Conservation (phyloP, 2,888 invertebrate species). For the Drosophila prolongata region DNA sequence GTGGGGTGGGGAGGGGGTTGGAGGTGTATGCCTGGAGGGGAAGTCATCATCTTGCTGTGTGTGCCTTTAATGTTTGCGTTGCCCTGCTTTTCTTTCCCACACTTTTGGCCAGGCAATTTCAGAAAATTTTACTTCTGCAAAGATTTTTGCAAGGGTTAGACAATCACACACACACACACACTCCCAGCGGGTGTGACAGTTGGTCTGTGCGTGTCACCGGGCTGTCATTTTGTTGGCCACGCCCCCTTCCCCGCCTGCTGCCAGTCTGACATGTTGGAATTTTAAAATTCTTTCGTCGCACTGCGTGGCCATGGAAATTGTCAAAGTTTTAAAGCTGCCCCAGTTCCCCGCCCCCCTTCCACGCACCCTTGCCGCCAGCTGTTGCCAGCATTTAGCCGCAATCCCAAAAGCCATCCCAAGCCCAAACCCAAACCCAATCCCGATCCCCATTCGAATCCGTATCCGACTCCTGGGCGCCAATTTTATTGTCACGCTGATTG, state of each 20-base stretch:
- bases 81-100: constrained; percentile 21
- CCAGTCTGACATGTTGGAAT: constrained; percentile 65
- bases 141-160: constrained; percentile 70
- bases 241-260: constrained; percentile 11
- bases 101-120: constrained; percentile 60
- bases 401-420: constrained; percentile 21
- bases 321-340: constrained; percentile 69
- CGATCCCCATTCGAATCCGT: constrained; percentile 18
- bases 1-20: not conserved
- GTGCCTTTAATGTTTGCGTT: constrained; percentile 50
- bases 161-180: constrained; percentile 20
- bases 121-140: constrained; percentile 60
- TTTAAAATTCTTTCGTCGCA: constrained; percentile 70
- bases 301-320: constrained; percentile 69
- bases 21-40: constrained; percentile 19
- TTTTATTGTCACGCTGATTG: constrained; percentile 74
- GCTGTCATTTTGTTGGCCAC: constrained; percentile 68
- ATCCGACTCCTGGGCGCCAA: constrained; percentile 59
- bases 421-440: constrained; percentile 11
- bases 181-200: constrained; percentile 62
- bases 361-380: constrained; percentile 50
- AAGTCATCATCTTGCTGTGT: constrained; percentile 56
- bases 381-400: constrained; percentile 60
- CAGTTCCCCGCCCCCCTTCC: constrained; percentile 17
- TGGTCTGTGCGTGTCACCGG: constrained; percentile 76